These are phyloP conservation scores for Cheilosia urbana DNA, from an alignment of 2,888 invertebrate genomes.

Conservation along the genomic window DNA sequence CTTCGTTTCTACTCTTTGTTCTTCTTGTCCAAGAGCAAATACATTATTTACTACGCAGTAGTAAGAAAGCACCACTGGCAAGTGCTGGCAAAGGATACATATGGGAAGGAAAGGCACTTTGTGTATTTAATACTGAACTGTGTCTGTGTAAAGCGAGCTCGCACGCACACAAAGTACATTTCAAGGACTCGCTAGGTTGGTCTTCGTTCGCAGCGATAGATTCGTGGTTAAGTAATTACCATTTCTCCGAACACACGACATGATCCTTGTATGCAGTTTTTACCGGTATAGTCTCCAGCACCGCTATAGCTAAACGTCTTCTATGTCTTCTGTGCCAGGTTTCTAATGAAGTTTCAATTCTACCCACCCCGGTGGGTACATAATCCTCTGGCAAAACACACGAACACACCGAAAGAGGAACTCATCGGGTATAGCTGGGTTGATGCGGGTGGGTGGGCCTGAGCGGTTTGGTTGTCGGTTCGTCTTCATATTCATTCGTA, in stretches of 20 bases:
- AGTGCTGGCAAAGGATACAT: constrained; percentile 13
- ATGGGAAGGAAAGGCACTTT: constrained; percentile 17
- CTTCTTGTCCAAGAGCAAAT: constrained; percentile 23
- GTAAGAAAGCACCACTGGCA: constrained; percentile 5
- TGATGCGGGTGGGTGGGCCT: neutral
- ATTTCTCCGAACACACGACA: neutral
- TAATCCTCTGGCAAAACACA: constrained; percentile 9
- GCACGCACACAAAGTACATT: constrained; percentile 20
- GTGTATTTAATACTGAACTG: constrained; percentile 9
- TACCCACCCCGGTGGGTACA: constrained; percentile 23
- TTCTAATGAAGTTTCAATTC: constrained; percentile 41
- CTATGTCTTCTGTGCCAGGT: constrained; percentile 14
- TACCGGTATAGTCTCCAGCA: constrained; percentile 6
- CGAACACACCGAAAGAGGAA: constrained; percentile 6
- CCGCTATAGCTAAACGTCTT: constrained; percentile 7
- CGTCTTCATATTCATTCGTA: constrained; percentile 21
- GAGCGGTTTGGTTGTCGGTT: constrained; percentile 10
- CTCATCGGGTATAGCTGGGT: neutral
- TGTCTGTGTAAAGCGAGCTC: neutral
- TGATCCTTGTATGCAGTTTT: constrained; percentile 38
- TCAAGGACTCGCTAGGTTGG: constrained; percentile 53
- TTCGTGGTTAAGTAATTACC: constrained; percentile 53
- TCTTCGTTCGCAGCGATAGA: neutral
- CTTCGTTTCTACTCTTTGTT: constrained; percentile 22
- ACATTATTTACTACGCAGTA: constrained; percentile 50